These are phyloP conservation scores for Quadriops clusia DNA, from an alignment of 2,888 invertebrate species.

Conservation along the genomic window DNA sequence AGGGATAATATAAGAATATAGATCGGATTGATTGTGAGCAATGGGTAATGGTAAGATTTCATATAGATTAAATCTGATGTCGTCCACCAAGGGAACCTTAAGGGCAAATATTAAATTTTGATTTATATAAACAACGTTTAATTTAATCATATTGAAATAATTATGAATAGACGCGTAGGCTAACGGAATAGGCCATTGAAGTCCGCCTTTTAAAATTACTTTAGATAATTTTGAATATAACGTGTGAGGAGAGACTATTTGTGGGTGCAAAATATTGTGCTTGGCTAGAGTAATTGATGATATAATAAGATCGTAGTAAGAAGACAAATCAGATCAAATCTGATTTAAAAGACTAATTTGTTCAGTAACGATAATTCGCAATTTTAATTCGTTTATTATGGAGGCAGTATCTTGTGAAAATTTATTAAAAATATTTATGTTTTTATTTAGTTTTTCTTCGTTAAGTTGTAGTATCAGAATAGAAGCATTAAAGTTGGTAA, in stretches of 20 bases:
- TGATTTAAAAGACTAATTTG: conserved; percentile 10
- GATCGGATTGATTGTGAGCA: too few species aligned
- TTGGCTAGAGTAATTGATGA: conserved; percentile 14
- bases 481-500: conserved; percentile 17
- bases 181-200: conserved; percentile 8
- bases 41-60: conserved; percentile 14
- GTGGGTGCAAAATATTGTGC: conserved; percentile 14
- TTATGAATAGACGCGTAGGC: background rate
- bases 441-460: conserved; percentile 14
- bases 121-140: conserved; percentile 1
- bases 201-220: conserved; percentile 13
- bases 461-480: conserved; percentile 13
- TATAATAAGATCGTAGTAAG: too few species aligned
- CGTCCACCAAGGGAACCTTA: conserved; percentile 13
- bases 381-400: background rate
- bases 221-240: conserved; percentile 11
- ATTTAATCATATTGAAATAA: background rate
- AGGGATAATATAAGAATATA: too few species aligned
- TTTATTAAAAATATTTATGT: conserved; percentile 13
- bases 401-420: conserved; percentile 8
- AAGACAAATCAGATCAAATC: too few species aligned
- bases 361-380: conserved; percentile 3
- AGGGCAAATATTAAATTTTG: conserved; percentile 13
- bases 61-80: conserved; percentile 10
- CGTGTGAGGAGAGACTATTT: conserved; percentile 11